Base-by-base conservation (phyloP, 1,140 invertebrate species). In the Calephelis virginiensis region DNA sequence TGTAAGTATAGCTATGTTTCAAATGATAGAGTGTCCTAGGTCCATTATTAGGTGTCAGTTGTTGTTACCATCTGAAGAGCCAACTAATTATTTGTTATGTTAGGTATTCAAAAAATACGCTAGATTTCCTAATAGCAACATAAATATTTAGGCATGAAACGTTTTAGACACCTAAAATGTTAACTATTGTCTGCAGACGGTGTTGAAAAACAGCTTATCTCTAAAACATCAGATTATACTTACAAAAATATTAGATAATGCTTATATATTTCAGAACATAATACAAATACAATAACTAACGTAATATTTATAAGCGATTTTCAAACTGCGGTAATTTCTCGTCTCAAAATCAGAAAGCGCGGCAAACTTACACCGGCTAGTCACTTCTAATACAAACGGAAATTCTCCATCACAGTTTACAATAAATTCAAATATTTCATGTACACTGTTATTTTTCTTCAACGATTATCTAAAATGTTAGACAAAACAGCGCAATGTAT, bases 301-400 rank as follows among this genome's bases (percentile, higher is more conserved):
- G 50, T 56, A 56, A 56, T 11, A 56, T 28, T 28, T 28, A 43
- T 56, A 56, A 56, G 50, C 28, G 50, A 56, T 56, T 56, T 56
- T 56, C 50, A 28, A 56, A 66, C 74, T 70, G 69, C 78, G 75
- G 83, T 79, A 83, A 84, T 85, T 86, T 88, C 85, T 85, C 82
- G 80, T 80, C 79, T 81, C 79, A 86, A 85, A 90, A 90, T 90
- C 87, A 90, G 87, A 90, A 90, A 90, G 87, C 87, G 87, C 85
- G 72, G 84, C 80, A 85, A 78, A 81, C 80, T 83, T 82, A 79
- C 81, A 82, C 82, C 75, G 75, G 68, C 75, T 66, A 64, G 67
- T 61, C 64, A 37, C 67, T 64, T 53, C 65, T 64, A 53, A 28
- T 63, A 66, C 64, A 66, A 62, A 61, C 13, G 63, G 48, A 60